Conservation (phyloP, 2,888 invertebrate genomes). For the Creontiades dilutus region DNA sequence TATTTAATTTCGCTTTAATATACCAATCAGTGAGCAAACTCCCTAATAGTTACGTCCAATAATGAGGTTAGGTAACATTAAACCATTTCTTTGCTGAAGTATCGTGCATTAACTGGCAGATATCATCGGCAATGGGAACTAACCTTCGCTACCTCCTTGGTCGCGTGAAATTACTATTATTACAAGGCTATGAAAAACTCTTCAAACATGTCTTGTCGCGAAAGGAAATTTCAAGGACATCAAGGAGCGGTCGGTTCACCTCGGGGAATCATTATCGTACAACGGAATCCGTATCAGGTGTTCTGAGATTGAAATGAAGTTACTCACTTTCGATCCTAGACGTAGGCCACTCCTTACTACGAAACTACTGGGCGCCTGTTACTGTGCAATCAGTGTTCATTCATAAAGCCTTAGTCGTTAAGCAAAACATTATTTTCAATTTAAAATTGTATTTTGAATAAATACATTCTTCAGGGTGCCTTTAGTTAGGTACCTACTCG, state of each 20-base stretch:
- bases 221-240: conserved; percentile 22
- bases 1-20: too few relatives aligned
- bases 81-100: too few relatives aligned
- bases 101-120: neutral
- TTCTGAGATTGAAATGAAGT: neutral
- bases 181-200: conserved; percentile 13
- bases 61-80: too few relatives aligned
- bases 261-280: conserved; percentile 10
- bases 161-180: neutral
- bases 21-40: too few relatives aligned
- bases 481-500: too few relatives aligned
- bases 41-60: too few relatives aligned
- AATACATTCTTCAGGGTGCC: too few relatives aligned
- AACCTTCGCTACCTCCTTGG: neutral
- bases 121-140: neutral
- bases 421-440: too few relatives aligned
- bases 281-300: conserved; percentile 15
- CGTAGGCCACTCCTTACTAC: neutral
- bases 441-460: too few relatives aligned
- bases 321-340: neutral
- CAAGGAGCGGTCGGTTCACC: neutral
- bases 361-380: too few relatives aligned
- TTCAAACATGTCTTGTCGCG: conserved; percentile 17
- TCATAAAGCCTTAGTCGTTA: too few relatives aligned
- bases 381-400: too few relatives aligned